Conservation (phyloP, 2,888 invertebrate species). For the Cataglyphis cursor region DNA sequence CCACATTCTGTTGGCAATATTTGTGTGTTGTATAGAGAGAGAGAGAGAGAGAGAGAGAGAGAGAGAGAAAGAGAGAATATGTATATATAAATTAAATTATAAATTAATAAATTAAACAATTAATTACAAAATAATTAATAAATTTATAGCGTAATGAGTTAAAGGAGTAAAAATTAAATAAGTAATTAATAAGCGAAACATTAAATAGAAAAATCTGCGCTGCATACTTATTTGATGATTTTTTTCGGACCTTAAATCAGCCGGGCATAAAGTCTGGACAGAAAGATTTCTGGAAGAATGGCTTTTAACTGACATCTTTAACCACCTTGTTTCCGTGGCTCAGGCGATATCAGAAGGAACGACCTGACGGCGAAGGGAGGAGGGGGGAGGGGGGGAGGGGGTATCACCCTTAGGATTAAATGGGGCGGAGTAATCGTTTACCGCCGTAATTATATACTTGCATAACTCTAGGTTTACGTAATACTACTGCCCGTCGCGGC, state of each 20-base stretch:
- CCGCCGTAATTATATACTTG: conserved; percentile 69
- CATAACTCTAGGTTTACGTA: conserved; percentile 41
- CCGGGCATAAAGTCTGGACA: conserved; percentile 23
- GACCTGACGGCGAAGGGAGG: conserved; percentile 44
- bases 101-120: neutral
- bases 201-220: neutral
- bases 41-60: neutral
- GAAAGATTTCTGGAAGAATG: conserved; percentile 12
- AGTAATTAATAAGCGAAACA: neutral
- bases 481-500: conserved; percentile 35
- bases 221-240: neutral
- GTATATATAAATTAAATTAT: neutral
- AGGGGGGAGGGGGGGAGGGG: neutral
- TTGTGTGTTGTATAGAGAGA: neutral
- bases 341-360: conserved; percentile 63
- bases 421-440: conserved; percentile 68
- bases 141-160: neutral
- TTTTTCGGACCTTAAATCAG: neutral
- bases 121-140: neutral
- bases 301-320: conserved; percentile 31
- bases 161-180: neutral
- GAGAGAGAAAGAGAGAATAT: neutral
- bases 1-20: neutral
- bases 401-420: conserved; percentile 70
- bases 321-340: conserved; percentile 27